phyloP scores from a whole-genome alignment of 2,888 invertebrate genomes.

The Dioctria linearis region DNA sequence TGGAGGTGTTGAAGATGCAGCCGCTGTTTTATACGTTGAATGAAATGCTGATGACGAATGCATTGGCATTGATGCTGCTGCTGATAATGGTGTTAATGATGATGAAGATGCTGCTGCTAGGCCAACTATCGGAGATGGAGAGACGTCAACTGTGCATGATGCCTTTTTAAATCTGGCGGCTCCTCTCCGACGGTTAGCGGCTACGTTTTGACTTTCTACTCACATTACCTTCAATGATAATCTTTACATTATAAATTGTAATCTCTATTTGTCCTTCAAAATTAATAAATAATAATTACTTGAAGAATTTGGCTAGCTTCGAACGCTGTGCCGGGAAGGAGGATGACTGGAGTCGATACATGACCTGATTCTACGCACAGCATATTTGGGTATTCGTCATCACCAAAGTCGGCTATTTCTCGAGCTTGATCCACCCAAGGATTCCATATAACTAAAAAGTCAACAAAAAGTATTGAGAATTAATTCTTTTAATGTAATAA shows the following conservation, averaged over 20 bases:
- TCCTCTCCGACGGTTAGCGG: constrained; percentile 65
- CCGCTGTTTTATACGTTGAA: neutral
- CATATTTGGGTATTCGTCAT: constrained; percentile 97
- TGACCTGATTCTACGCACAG: constrained; percentile 96
- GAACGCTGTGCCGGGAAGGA: constrained; percentile 92
- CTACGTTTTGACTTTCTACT: constrained; percentile 70
- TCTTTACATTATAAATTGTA: constrained; percentile 61
- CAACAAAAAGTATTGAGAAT: too few relatives aligned
- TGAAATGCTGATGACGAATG: neutral
- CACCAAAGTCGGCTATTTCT: constrained; percentile 95
- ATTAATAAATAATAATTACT: constrained; percentile 70
- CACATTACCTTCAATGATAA: constrained; percentile 70
- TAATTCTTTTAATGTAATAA: neutral
- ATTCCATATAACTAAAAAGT: constrained; percentile 89
- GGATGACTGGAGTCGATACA: constrained; percentile 88
- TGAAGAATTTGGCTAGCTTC: constrained; percentile 93
- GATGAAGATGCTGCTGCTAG: neutral
- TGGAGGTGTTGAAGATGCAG: constrained; percentile 7
- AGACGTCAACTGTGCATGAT: neutral
- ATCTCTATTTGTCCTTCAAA: constrained; percentile 50
- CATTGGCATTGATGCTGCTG: neutral
- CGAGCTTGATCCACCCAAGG: constrained; percentile 96
- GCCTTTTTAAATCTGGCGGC: constrained; percentile 21
- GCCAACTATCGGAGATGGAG: neutral
- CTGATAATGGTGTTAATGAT: neutral